phyloP scores from a whole-genome alignment of 1,140 invertebrate genomes.

The Anoplolepis gracilipes region DNA sequence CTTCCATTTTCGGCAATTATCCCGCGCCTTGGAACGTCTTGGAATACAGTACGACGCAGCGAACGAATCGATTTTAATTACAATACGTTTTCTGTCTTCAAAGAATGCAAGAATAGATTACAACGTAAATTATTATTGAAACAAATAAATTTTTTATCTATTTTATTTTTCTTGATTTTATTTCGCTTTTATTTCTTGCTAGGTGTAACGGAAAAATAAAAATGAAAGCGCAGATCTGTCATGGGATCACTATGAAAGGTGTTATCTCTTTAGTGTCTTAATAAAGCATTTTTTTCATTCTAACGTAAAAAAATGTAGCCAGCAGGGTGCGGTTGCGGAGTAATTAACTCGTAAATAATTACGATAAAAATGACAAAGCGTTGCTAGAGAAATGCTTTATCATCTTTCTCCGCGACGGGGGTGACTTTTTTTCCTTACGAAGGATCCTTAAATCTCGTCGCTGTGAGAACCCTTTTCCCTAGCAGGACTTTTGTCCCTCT shows the following conservation, averaged over 20 bases:
- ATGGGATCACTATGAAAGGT: constrained; percentile 30
- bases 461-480: constrained; percentile 75
- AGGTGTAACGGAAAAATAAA: neutral
- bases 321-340: constrained; percentile 40
- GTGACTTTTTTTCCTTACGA: constrained; percentile 62
- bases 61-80: constrained; percentile 13
- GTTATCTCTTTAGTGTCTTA: constrained; percentile 46
- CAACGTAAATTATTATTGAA: neutral
- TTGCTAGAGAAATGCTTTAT: constrained; percentile 78
- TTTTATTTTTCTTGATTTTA: neutral
- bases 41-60: constrained; percentile 3
- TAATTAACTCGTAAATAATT: constrained; percentile 85
- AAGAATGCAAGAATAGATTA: neutral
- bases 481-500: constrained; percentile 52
- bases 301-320: constrained; percentile 29
- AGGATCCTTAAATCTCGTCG: constrained; percentile 78
- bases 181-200: neutral
- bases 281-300: constrained; percentile 58
- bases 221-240: constrained; percentile 18
- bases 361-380: constrained; percentile 84
- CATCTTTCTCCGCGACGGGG: constrained; percentile 61
- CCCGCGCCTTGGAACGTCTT: constrained; percentile 1
- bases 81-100: constrained; percentile 3
- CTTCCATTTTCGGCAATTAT: constrained; percentile 62
- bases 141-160: neutral